Conservation (phyloP, 92 coral and sea anemone genomes). For the Muricea muricata region DNA sequence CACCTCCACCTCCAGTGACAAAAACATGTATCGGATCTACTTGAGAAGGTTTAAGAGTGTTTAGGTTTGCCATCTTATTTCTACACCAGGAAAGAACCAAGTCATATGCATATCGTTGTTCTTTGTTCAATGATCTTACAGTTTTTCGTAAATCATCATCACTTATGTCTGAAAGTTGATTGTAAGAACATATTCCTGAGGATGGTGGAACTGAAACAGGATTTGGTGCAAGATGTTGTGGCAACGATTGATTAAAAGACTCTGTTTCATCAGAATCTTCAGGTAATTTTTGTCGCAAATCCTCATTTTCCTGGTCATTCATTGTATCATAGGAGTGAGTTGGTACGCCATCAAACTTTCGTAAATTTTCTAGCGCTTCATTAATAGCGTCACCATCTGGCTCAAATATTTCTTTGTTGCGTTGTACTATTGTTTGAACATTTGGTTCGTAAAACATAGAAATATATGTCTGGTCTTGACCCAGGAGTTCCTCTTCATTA, state of each 20-base stretch:
- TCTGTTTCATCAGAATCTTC: conserved; percentile 26
- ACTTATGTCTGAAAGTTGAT: conserved; percentile 71
- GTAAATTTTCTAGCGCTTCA: conserved; percentile 56
- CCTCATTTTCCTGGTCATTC: conserved; percentile 64
- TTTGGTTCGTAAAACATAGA: conserved; percentile 61
- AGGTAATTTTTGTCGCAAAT: conserved; percentile 34
- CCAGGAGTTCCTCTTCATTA: conserved; percentile 11
- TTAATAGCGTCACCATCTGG: conserved; percentile 69
- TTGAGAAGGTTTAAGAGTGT: conserved; percentile 55
- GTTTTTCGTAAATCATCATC: conserved; percentile 65
- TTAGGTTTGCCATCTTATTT: conserved; percentile 58
- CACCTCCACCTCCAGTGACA: conserved; percentile 73
- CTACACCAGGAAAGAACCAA: conserved; percentile 18
- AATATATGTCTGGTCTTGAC: neutral
- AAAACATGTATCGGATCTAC: conserved; percentile 39
- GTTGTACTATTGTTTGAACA: conserved; percentile 64
- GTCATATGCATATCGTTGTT: conserved; percentile 61
- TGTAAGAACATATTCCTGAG: neutral
- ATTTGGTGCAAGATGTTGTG: conserved; percentile 48
- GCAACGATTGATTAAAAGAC: conserved; percentile 49
- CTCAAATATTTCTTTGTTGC: conserved; percentile 57
- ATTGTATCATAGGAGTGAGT: conserved; percentile 63
- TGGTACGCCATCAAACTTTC: conserved; percentile 44
- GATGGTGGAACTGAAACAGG: conserved; percentile 2
- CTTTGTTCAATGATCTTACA: conserved; percentile 70